A percentile compares a stretch with the other conserved stretches of the same genome.
phyloP scores from a whole-genome alignment of 2,888 invertebrate genomes.

The Thymelicus sylvestris region DNA sequence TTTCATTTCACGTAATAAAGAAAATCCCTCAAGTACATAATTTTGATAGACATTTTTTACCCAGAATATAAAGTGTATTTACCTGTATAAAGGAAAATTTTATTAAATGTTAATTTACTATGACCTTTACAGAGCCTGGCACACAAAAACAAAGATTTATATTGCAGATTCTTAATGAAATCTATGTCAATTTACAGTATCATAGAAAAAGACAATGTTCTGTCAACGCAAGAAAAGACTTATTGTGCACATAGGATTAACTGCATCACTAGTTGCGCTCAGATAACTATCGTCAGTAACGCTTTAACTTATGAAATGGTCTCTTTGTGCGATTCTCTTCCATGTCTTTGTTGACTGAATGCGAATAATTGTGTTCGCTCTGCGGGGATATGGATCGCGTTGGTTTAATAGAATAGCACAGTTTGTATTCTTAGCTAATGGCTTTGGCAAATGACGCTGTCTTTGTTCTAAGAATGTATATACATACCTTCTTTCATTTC shows the following conservation, averaged over 20 bases:
- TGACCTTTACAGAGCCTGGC: too few species aligned
- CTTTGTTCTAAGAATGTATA: slow-evolving; percentile 60
- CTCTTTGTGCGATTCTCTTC: slow-evolving; percentile 64
- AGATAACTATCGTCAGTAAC: slow-evolving; percentile 73
- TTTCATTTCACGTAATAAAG: not conserved
- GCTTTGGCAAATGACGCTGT: slow-evolving; percentile 59
- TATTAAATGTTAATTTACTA: too few species aligned
- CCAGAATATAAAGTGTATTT: too few species aligned
- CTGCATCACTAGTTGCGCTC: slow-evolving; percentile 77
- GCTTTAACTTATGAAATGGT: slow-evolving; percentile 77
- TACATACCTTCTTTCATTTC: slow-evolving; percentile 41
- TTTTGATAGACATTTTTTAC: too few species aligned
- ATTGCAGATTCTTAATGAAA: slow-evolving; percentile 3
- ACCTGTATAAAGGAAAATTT: too few species aligned
- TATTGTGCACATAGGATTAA: slow-evolving; percentile 74
- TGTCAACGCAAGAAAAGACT: slow-evolving; percentile 62
- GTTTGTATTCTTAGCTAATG: slow-evolving; percentile 76
- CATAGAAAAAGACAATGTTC: slow-evolving; percentile 59
- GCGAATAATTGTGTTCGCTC: slow-evolving; percentile 74
- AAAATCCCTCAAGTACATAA: too few species aligned
- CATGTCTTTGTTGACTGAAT: slow-evolving; percentile 72
- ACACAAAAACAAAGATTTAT: not conserved
- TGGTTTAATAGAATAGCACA: slow-evolving; percentile 70
- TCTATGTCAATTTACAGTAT: slow-evolving; percentile 25
- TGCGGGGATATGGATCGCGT: slow-evolving; percentile 67